phyloP scores from a whole-genome alignment of 2,797 vertebrate genomes.

The Darevskia nairensis region DNA sequence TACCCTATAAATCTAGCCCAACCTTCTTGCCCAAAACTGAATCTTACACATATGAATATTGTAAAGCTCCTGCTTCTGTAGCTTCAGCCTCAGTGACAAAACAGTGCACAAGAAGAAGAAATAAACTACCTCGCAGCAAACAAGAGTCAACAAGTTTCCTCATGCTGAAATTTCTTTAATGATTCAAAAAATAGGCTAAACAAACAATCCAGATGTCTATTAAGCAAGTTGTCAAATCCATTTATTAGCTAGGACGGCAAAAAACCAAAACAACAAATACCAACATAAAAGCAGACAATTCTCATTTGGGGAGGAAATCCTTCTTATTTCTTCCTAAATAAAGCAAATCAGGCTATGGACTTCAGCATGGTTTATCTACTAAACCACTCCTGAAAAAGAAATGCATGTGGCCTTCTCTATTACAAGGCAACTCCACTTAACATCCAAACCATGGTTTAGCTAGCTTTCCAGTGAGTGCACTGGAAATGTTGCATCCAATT shows the following conservation, averaged over 20 bases:
- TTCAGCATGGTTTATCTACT: background rate
- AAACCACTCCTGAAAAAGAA: background rate
- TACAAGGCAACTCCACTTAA: background rate
- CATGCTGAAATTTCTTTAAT: slow-evolving; percentile 14
- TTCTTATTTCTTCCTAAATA: background rate
- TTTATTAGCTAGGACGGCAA: background rate
- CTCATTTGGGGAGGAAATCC: background rate
- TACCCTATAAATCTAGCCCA: background rate
- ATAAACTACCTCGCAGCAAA: background rate
- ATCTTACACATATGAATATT: background rate
- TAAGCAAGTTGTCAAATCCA: background rate
- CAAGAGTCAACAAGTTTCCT: background rate
- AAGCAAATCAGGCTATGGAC: background rate
- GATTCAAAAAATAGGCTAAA: slow-evolving; percentile 13
- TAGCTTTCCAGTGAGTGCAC: background rate
- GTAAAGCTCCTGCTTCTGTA: background rate
- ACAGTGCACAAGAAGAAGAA: background rate
- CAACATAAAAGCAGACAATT: background rate
- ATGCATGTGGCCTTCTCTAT: background rate
- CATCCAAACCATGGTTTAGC: background rate
- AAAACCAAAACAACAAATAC: background rate
- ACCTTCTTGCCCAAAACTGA: background rate
- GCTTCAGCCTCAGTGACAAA: background rate
- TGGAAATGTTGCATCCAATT: background rate
- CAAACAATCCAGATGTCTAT: slow-evolving; percentile 13